Base-by-base conservation (phyloP, 1,140 invertebrate genomes). In the Plodia interpunctella region DNA sequence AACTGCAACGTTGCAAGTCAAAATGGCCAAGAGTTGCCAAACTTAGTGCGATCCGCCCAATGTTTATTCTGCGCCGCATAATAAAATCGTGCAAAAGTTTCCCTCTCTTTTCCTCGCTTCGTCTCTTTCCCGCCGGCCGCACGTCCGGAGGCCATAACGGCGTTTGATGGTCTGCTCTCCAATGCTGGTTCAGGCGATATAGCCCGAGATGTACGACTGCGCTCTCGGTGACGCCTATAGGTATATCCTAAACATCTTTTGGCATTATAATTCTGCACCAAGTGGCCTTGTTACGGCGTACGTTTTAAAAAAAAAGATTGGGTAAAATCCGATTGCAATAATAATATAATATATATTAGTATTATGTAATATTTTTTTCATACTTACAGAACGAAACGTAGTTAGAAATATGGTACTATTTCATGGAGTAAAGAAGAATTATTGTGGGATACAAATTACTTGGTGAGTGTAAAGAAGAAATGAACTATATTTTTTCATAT, bases 121-220 rank as follows among this genome's bases (percentile, higher is more conserved):
- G 73, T 91, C 91, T 84, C 86, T 85, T 88, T 83, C 88, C 67
- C 70, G 75, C 80, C 70, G 71, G 62, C 79, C 73, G 83, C 88
- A 90, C 91, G 92, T 93, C 93, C 92, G 92, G 92, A 76, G 81
- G 78, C 78, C 78, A 84, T 87, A 87, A 87, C 82, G 90, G 90
- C 92, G 92, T 93, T 94, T 94, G 93, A 94, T 94, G 93, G 91
- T 93, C 93, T 93, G 93, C 93, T 93, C 93, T 93, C 93, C 93
- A 94, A 94, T 94, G 92, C 93, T 93, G 92, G 92, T 91, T 86
- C 92, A 90, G 90, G 76, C 92, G 92, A 93, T 87, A 85, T 93
- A 93, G 92, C 92, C 91, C 91, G 92, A 94, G 92, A 93, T 93
- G 92, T 93, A 94, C 93, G 92, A 86, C 92, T 93, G 92, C 93